These are phyloP conservation scores for Hydractinia symbiolongicarpus DNA, from an alignment of 30 jellyfish, hydroid and myxozoan genomes.

Conservation along the genomic window DNA sequence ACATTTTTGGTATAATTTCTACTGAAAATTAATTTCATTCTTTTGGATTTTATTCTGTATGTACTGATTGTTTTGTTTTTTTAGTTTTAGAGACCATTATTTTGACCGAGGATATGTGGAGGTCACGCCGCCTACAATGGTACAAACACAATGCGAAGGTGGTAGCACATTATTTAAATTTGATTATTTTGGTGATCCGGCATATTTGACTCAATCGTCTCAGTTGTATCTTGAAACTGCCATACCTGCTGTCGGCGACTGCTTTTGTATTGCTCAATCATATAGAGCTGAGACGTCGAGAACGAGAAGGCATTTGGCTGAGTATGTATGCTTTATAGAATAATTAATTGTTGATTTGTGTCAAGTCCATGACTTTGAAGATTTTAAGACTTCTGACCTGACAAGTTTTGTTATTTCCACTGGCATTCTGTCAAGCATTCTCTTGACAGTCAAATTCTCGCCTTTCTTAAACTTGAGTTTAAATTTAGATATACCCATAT, in stretches of 20 bases:
- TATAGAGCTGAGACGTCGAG: constrained; percentile 98
- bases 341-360: neutral
- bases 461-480: too few species aligned
- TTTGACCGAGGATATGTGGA: constrained; percentile 78
- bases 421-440: too few species aligned
- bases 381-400: neutral
- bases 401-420: neutral
- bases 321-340: constrained; percentile 40
- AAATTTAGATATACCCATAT: constrained; percentile 76
- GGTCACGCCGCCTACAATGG: constrained; percentile 97
- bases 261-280: constrained; percentile 93
- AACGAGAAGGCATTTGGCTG: constrained; percentile 98
- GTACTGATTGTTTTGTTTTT: neutral
- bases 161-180: constrained; percentile 89
- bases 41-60: too few species aligned
- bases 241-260: constrained; percentile 94
- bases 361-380: too few species aligned
- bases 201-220: constrained; percentile 95
- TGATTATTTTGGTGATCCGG: constrained; percentile 91
- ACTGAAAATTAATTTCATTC: too few species aligned
- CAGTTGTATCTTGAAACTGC: constrained; percentile 95
- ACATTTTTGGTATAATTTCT: too few species aligned
- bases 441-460: too few species aligned
- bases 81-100: constrained; percentile 87
- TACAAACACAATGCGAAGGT: constrained; percentile 98